phyloP scores from a whole-genome alignment of 1,140 invertebrate genomes.

The Papilio dardanus region DNA sequence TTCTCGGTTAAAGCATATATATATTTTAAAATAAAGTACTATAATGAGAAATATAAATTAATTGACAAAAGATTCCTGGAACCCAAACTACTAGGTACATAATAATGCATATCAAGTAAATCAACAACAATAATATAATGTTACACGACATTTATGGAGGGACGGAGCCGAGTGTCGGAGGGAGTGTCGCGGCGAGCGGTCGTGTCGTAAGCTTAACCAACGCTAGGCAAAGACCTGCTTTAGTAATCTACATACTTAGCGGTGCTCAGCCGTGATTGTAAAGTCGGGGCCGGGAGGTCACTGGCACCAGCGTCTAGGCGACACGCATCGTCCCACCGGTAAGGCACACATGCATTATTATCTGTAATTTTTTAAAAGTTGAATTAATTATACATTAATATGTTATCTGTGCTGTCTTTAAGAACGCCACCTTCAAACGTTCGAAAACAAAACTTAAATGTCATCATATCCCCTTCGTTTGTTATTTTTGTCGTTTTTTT shows the following conservation, averaged over 20 bases:
- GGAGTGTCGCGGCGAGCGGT: slow-evolving; percentile 60
- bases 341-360: slow-evolving; percentile 44
- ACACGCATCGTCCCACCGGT: slow-evolving; percentile 57
- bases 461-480: background rate
- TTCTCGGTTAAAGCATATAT: no score
- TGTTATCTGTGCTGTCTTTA: background rate
- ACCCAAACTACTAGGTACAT: background rate
- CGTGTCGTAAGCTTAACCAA: slow-evolving; percentile 45
- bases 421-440: background rate
- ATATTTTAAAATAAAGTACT: no score
- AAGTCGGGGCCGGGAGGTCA: slow-evolving; percentile 61
- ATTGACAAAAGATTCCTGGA: background rate
- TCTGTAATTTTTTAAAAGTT: background rate
- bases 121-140: slow-evolving; percentile 5
- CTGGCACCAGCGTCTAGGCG: slow-evolving; percentile 50
- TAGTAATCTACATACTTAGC: slow-evolving; percentile 59
- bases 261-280: slow-evolving; percentile 47
- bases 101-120: slow-evolving; percentile 3
- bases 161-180: slow-evolving; percentile 53
- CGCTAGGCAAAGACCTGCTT: slow-evolving; percentile 42
- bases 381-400: background rate
- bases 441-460: background rate
- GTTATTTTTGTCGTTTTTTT: no score
- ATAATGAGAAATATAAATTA: background rate
- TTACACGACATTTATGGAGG: background rate